Percentiles rank a stretch among this genome's conserved stretches.
phyloP scores from a whole-genome alignment of 64 coral and sea anemone species.

The Trachythela sp. region DNA sequence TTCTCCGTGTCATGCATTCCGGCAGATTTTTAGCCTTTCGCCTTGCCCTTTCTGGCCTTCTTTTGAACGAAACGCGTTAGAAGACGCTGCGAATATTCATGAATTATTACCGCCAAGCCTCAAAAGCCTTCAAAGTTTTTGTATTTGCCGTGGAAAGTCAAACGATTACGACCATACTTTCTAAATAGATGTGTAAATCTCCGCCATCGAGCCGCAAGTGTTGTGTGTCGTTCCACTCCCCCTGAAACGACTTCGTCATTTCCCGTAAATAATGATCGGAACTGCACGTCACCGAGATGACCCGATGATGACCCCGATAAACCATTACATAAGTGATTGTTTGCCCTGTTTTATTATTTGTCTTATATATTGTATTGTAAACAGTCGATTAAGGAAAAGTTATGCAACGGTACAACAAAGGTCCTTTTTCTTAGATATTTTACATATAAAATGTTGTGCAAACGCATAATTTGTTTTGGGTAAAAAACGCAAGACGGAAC shows the following conservation, averaged over 20 bases:
- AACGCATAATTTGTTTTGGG: too few relatives aligned
- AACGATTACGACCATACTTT: slow-evolving; percentile 3
- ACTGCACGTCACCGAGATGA: background rate
- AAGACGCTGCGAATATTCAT: background rate
- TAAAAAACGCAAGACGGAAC: too few relatives aligned
- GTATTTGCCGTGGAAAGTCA: background rate
- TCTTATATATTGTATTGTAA: too few relatives aligned
- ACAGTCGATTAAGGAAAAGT: too few relatives aligned
- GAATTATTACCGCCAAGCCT: background rate
- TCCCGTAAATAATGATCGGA: background rate
- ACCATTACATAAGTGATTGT: too few relatives aligned
- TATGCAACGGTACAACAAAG: too few relatives aligned
- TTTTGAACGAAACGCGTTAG: background rate
- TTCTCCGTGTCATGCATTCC: background rate
- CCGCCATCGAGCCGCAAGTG: background rate
- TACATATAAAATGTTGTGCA: too few relatives aligned
- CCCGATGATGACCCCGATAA: background rate
- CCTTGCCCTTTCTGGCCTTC: background rate
- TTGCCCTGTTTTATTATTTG: background rate
- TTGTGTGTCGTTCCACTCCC: background rate
- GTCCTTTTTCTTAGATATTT: too few relatives aligned
- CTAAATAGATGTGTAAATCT: background rate
- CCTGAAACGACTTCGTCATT: background rate
- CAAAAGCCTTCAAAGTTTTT: background rate
- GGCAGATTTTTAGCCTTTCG: background rate